These are phyloP conservation scores for Gallinago jamesoni DNA, from an alignment of 2,113 vertebrate genomes.

Conservation along the genomic window DNA sequence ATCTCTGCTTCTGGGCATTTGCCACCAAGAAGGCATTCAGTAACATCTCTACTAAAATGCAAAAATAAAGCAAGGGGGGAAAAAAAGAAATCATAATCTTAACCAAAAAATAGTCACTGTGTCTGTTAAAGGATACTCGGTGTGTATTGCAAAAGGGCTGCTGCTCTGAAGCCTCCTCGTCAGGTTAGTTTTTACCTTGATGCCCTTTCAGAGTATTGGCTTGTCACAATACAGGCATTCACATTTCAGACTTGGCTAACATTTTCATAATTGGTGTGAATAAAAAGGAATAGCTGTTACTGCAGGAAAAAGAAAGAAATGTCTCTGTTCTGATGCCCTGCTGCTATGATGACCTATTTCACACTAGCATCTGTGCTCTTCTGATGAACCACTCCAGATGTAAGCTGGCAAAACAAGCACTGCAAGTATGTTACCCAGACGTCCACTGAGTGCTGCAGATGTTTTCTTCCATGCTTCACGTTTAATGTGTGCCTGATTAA, in stretches of 20 bases:
- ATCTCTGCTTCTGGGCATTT: slow-evolving; percentile 47
- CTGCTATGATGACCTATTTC: slow-evolving; percentile 63
- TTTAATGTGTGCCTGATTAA: slow-evolving; percentile 14
- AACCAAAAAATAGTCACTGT: background rate
- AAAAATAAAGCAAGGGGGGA: background rate
- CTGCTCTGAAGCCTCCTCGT: background rate
- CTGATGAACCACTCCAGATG: slow-evolving; percentile 58
- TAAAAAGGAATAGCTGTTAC: slow-evolving; percentile 56
- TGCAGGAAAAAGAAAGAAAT: slow-evolving; percentile 16
- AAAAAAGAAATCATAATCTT: background rate
- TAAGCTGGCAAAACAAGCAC: slow-evolving; percentile 1
- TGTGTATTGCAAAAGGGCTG: background rate
- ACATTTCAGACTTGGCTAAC: slow-evolving; percentile 35
- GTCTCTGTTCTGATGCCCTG: slow-evolving; percentile 29
- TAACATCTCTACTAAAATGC: background rate
- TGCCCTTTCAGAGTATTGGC: background rate
- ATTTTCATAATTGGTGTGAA: slow-evolving; percentile 63
- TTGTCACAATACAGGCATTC: background rate
- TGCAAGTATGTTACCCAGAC: slow-evolving; percentile 10
- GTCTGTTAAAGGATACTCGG: background rate
- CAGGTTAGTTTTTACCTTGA: background rate
- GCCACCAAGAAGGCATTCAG: slow-evolving; percentile 52
- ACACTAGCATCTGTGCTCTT: slow-evolving; percentile 64
- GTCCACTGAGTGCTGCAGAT: background rate
- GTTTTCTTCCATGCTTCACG: background rate